phyloP scores from a whole-genome alignment of 1,140 invertebrate species.

The Eciton burchellii region DNA sequence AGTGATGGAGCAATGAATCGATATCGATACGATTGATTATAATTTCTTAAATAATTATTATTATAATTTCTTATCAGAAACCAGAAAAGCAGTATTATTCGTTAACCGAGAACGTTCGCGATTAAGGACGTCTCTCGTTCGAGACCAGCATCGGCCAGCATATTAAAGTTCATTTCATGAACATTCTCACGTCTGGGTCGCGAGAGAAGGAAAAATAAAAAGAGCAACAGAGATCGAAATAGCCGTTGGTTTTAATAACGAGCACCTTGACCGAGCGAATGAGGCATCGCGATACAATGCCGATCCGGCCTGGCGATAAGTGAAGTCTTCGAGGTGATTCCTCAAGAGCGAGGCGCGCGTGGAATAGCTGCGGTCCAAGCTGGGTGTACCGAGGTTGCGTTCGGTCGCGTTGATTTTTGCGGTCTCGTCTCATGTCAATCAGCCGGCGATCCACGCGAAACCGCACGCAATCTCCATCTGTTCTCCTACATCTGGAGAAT shows the following conservation, averaged over 20 bases:
- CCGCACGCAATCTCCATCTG: conserved; percentile 73
- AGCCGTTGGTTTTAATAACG: conserved; percentile 38
- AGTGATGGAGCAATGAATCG: not conserved
- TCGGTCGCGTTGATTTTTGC: conserved; percentile 73
- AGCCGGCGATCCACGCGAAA: conserved; percentile 70
- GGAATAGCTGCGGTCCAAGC: conserved; percentile 66
- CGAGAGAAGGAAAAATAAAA: not conserved
- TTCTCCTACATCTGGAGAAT: conserved; percentile 57
- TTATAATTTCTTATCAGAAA: too few species aligned
- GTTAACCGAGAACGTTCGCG: too few species aligned
- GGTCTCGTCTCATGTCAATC: conserved; percentile 71
- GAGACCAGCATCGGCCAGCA: too few species aligned
- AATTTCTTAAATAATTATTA: too few species aligned
- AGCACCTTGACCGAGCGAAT: conserved; percentile 4
- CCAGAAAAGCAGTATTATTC: too few species aligned
- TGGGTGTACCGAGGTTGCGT: conserved; percentile 42
- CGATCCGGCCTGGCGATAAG: conserved; percentile 24
- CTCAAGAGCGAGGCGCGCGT: conserved; percentile 28
- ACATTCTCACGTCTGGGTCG: not conserved
- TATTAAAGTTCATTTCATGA: too few species aligned
- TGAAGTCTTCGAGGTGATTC: conserved; percentile 25
- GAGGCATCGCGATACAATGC: conserved; percentile 32
- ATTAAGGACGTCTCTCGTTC: too few species aligned
- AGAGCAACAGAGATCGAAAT: conserved; percentile 25
- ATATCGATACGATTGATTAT: too few species aligned